phyloP scores from a whole-genome alignment of 1,140 invertebrate genomes.

The Lamellibrachia luymesi region DNA sequence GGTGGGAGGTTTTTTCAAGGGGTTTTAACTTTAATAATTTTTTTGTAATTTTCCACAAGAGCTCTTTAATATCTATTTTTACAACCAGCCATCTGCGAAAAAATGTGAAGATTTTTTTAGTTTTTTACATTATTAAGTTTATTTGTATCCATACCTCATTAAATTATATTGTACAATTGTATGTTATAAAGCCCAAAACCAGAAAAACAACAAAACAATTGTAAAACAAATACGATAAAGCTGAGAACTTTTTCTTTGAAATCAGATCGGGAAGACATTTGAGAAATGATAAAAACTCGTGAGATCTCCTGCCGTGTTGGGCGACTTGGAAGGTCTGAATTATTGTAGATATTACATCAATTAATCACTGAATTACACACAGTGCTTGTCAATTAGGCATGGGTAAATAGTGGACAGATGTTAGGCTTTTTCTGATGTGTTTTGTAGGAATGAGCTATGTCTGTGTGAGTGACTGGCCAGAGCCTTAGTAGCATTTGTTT shows the following conservation, averaged over 20 bases:
- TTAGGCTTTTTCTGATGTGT: neutral
- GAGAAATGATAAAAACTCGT: neutral
- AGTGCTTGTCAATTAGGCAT: neutral
- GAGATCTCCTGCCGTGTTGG: neutral
- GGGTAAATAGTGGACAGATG: neutral
- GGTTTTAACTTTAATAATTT: no score
- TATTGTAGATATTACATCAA: neutral
- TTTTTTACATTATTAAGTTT: no score
- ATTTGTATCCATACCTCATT: no score
- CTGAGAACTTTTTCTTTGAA: neutral
- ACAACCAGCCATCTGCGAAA: no score
- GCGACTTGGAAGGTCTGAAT: neutral
- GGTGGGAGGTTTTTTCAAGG: no score
- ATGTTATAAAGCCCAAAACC: neutral
- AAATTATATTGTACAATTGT: no score
- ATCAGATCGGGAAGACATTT: neutral
- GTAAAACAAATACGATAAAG: neutral
- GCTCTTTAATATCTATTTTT: no score
- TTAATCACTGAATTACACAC: neutral
- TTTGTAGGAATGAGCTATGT: neutral
- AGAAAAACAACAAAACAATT: neutral
- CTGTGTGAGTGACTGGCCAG: neutral
- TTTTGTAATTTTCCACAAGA: no score
- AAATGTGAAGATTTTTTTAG: no score
- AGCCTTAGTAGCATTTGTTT: neutral